phyloP scores from a whole-genome alignment of 2,113 vertebrate genomes.

The Acanthochromis polyacanthus region DNA sequence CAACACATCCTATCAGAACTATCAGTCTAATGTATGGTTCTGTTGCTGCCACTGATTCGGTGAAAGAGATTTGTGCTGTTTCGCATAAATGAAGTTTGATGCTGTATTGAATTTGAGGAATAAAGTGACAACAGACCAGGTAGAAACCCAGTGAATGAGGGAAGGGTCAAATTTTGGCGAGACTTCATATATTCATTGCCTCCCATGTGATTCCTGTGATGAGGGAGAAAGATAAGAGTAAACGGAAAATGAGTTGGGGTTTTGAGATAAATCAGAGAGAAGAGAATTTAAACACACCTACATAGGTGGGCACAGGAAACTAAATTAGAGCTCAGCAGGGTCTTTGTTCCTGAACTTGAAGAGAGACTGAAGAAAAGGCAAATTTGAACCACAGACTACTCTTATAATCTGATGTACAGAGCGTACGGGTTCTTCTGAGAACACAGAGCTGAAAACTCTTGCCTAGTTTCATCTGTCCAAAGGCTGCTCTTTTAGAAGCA shows the following conservation, averaged over 20 bases:
- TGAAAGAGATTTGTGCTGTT: neutral
- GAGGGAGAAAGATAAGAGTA: neutral
- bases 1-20: neutral
- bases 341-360: neutral
- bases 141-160: neutral
- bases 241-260: neutral
- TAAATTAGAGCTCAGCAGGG: neutral
- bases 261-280: neutral
- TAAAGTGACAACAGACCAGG: neutral
- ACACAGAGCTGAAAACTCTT: neutral
- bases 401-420: neutral
- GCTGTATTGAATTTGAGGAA: neutral
- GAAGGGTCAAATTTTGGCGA: neutral
- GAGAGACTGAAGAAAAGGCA: too few relatives aligned
- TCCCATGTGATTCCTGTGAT: constrained; percentile 4
- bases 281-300: neutral
- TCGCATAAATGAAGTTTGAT: neutral
- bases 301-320: neutral
- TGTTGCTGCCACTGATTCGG: neutral
- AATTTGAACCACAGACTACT: neutral
- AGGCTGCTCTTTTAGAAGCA: neutral
- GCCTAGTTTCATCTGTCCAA: neutral
- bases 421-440: neutral
- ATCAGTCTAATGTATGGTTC: neutral
- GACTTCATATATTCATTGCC: neutral